Percentiles rank a stretch among this genome's conserved stretches.
Evolutionary conservation across 1,140 invertebrate genomes (phyloP).

Genomic region (Apis cerana): DNA sequence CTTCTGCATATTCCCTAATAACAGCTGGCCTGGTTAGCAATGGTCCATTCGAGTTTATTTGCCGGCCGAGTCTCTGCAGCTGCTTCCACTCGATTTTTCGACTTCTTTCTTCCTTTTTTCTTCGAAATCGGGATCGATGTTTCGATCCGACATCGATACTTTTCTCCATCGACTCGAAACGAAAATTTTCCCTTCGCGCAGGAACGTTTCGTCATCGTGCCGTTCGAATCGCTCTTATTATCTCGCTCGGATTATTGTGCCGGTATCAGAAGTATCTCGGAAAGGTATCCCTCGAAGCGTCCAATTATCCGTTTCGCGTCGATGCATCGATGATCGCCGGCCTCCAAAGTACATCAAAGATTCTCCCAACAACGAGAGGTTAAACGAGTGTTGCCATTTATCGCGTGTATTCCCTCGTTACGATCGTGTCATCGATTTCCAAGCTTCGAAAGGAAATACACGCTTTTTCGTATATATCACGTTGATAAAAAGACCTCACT

Average conservation of each 20-base stretch:
- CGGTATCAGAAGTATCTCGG: not conserved
- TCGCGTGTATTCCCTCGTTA: not conserved
- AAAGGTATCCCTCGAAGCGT: constrained; percentile 30
- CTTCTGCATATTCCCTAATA: constrained; percentile 68
- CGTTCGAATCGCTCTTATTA: not conserved
- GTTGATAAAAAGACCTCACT: not conserved
- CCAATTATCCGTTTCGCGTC: constrained; percentile 66
- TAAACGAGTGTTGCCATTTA: not conserved
- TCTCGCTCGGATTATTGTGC: not conserved
- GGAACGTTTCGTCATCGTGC: not conserved
- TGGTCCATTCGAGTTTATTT: constrained; percentile 32
- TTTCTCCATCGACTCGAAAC: not conserved
- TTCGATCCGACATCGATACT: no score
- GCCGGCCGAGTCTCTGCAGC: constrained; percentile 22
- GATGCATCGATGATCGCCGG: constrained; percentile 49
- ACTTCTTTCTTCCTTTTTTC: not conserved
- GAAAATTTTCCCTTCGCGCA: no score
- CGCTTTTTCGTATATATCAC: no score
- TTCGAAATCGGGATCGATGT: not conserved
- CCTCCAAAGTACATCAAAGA: not conserved
- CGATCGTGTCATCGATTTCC: not conserved
- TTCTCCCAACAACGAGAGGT: constrained; percentile 15
- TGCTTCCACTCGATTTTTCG: not conserved
- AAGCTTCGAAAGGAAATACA: not conserved
- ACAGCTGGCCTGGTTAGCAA: constrained; percentile 30